These are phyloP conservation scores for Melanotaenia boesemani DNA, from an alignment of 2,797 vertebrate genomes.

Conservation along the genomic window DNA sequence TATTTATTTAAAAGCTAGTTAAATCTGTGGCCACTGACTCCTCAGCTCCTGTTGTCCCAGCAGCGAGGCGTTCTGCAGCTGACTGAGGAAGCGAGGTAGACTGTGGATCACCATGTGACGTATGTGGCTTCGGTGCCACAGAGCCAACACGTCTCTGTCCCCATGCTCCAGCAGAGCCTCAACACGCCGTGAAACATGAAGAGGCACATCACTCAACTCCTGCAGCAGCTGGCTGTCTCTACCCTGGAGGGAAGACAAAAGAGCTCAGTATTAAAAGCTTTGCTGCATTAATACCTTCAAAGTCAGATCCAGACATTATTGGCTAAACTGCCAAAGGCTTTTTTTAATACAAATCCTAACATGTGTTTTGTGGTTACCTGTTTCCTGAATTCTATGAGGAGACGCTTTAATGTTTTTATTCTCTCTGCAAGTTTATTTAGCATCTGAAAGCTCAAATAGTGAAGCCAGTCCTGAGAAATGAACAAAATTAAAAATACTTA, in stretches of 20 bases:
- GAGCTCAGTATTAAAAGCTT: background rate
- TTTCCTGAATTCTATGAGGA: conserved; percentile 76
- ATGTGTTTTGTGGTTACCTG: conserved; percentile 68
- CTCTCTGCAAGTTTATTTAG: conserved; percentile 78
- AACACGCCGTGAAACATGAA: conserved; percentile 63
- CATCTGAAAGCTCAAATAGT: conserved; percentile 74
- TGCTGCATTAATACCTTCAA: background rate
- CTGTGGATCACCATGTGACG: conserved; percentile 62
- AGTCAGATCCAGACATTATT: background rate
- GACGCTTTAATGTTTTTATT: conserved; percentile 75
- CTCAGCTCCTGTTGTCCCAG: conserved; percentile 86
- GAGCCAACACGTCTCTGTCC: conserved; percentile 27
- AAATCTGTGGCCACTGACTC: conserved; percentile 78
- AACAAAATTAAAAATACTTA: conserved; percentile 15
- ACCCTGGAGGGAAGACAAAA: conserved; percentile 66
- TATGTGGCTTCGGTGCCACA: conserved; percentile 78
- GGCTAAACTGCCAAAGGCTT: background rate
- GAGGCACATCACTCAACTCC: conserved; percentile 66
- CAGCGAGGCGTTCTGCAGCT: conserved; percentile 78
- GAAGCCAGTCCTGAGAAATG: conserved; percentile 75
- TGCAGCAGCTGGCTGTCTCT: conserved; percentile 75
- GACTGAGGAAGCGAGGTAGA: conserved; percentile 76
- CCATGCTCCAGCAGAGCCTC: conserved; percentile 63
- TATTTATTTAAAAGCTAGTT: too few species aligned
- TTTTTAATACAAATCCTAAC: background rate